Base-by-base conservation (phyloP, 2,113 vertebrate genomes). In the Dasypus novemcinctus region DNA sequence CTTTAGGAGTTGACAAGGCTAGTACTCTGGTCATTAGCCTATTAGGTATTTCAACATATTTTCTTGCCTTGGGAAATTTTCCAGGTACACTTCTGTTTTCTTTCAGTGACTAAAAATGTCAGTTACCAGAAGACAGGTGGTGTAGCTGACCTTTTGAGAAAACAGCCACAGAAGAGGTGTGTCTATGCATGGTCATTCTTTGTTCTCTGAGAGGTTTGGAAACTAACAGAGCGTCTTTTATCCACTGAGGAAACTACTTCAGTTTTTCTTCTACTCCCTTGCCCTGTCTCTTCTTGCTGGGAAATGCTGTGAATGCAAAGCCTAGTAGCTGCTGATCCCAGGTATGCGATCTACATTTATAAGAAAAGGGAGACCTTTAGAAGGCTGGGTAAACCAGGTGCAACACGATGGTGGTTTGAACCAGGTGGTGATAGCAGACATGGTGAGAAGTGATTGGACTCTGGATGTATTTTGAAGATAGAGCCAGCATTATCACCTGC, bases 91-190 rank as follows among this genome's bases (percentile, higher is more conserved):
- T 2, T 71, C 74, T 93, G 27, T 38, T 84, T 90, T 75, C 36
- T 81, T 88, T 79, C 33, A 64, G 66, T 66, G 75, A 5, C 38
- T 81, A 49, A 83, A 82, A 64, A 82, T 93, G 83, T 88, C 93
- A 82, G 15, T 46, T 71, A 33, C 78, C 66, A 46, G 41, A 52
- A 93, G 87, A 90, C 79, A 66, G 63, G 25, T 36, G 52, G 20
- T 36, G 52, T 52, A 36, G 64, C 31, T 49, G 36, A 27, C 20
- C 72, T 72, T 91, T 89, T 36, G 41, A 49, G 46, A 80, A 83
- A 86, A 83, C 36, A 46, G 31, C 38, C 64, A 9, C 31, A 36
- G 2, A 61, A 52, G 31, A 27, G 21, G 46, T 15, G 4, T 36
- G 54, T 54, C 17, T 38, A 59, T 61, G n/a, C 2, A 5, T 80